Base-by-base conservation (phyloP, 2,113 vertebrate species). In the Mastomys coucha region DNA sequence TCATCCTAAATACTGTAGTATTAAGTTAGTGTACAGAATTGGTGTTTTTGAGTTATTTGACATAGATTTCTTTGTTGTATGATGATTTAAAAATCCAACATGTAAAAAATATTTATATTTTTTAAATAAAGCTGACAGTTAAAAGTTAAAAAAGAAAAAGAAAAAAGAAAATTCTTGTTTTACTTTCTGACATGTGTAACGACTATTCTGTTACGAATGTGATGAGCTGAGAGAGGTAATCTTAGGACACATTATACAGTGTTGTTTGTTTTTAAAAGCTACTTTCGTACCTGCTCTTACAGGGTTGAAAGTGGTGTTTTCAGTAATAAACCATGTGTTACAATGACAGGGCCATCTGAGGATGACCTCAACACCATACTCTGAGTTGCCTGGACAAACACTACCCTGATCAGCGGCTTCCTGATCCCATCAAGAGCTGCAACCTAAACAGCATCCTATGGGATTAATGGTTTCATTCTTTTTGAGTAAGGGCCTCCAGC, bases 121-220 rank as follows among this genome's bases (percentile, higher is more conserved):
- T n/a, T n/a, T n/a, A n/a, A n/a, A n/a, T n/a, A n/a, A n/a, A n/a
- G n/a, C n/a, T n/a, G n/a, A n/a, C n/a, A n/a, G n/a, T n/a, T n/a
- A n/a, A n/a, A n/a, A n/a, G n/a, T n/a, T n/a, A n/a, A n/a, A n/a
- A n/a, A n/a, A n/a, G n/a, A n/a, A n/a, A n/a, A n/a, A n/a, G n/a
- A n/a, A n/a, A n/a, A n/a, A n/a, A n/a, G n/a, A n/a, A n/a, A n/a
- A n/a, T n/a, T n/a, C n/a, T n/a, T n/a, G n/a, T n/a, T 81, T 93
- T 65, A 14, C 7, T 93, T 84, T 60, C 39, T 89, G n/a, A 95
- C n/a, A n/a, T 93, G 67, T 49, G 88, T 85, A 78, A 96, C 0
- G 17, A 56, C 56, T 94, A 65, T 45, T 67, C 26, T 82, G 90
- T 33, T 94, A 95, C 88, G 72, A 86, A 77, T 70, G 31, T 76